Evolutionary conservation across 2,113 vertebrate genomes (phyloP).

Genomic region (Pomatorhinus ruficollis): DNA sequence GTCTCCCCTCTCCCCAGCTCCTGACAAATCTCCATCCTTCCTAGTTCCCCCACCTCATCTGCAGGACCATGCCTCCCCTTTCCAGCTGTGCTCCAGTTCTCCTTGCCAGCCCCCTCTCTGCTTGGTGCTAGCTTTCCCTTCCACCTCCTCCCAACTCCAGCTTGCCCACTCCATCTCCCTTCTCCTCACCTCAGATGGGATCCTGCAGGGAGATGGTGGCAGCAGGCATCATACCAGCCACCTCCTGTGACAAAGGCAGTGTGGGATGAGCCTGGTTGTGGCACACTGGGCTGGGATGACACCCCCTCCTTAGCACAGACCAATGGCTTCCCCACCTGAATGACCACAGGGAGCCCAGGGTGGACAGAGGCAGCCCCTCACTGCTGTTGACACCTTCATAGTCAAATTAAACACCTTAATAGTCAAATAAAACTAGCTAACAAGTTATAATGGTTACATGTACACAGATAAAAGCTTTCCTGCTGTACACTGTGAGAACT

Average conservation of each 20-base stretch:
- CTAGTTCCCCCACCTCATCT: neutral
- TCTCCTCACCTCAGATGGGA: fast-evolving
- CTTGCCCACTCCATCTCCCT: neutral
- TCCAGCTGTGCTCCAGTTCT: neutral
- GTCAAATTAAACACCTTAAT: neutral
- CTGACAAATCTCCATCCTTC: neutral
- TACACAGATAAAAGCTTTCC: neutral
- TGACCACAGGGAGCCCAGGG: neutral
- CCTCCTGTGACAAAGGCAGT: neutral
- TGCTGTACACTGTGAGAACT: fast-evolving
- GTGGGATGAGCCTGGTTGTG: neutral
- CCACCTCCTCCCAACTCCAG: neutral
- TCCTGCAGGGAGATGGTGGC: neutral
- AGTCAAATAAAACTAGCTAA: neutral
- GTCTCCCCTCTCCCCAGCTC: neutral
- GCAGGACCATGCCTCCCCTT: neutral
- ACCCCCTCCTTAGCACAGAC: neutral
- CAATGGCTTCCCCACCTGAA: fast-evolving
- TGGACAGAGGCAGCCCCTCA: neutral
- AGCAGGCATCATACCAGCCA: neutral
- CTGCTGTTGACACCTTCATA: neutral
- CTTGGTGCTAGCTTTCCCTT: neutral
- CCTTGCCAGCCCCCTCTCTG: neutral
- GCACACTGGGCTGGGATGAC: neutral
- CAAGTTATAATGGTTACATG: neutral